These are phyloP conservation scores for Diploscapter pachys DNA, from an alignment of 1,140 invertebrate species.

Conservation along the genomic window DNA sequence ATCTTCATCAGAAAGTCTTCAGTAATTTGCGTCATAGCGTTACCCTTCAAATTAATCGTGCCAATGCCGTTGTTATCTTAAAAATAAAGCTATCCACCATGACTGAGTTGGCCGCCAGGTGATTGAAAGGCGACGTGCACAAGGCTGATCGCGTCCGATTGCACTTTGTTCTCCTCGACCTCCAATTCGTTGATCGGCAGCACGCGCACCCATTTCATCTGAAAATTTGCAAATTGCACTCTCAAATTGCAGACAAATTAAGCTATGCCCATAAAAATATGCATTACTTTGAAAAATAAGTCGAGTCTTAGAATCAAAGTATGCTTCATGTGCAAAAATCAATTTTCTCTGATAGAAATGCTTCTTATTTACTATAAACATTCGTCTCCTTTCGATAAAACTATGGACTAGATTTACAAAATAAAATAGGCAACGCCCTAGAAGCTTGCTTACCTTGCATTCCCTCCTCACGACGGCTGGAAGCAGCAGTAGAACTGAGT, in stretches of 20 bases:
- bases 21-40: neutral
- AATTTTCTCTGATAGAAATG: too few relatives aligned
- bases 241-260: too few relatives aligned
- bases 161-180: constrained; percentile 13
- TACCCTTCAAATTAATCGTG: neutral
- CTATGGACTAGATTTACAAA: constrained; percentile 25
- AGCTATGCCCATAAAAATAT: too few relatives aligned
- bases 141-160: constrained; percentile 6
- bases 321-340: too few relatives aligned
- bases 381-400: constrained; percentile 19
- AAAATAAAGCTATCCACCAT: constrained; percentile 12
- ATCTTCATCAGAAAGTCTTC: neutral
- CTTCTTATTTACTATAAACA: too few relatives aligned
- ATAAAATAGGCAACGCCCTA: neutral
- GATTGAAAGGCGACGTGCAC: constrained; percentile 21
- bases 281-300: too few relatives aligned
- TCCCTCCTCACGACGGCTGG: constrained; percentile 28
- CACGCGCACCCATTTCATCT: constrained; percentile 33
- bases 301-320: too few relatives aligned
- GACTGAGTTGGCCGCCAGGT: constrained; percentile 27
- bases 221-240: neutral
- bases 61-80: neutral
- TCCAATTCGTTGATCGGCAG: constrained; percentile 23
- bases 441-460: constrained; percentile 23
- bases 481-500: constrained; percentile 35